These are phyloP conservation scores for Embidobia sp. DNA, from an alignment of 2,888 invertebrate genomes.

Conservation along the genomic window DNA sequence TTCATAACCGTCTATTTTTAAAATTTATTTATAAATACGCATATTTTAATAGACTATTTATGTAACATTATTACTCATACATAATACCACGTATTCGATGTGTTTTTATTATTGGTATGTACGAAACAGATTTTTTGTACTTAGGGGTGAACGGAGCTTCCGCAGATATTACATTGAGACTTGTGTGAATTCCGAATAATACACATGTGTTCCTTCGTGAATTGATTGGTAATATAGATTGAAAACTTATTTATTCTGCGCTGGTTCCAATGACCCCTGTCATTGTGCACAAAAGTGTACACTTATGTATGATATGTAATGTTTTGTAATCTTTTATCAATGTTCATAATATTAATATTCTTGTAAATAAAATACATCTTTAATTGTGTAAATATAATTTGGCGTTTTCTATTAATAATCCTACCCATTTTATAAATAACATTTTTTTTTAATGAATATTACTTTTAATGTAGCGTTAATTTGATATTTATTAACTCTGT, in stretches of 20 bases:
- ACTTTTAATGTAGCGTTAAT: no score
- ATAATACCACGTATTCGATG: slow-evolving; percentile 17
- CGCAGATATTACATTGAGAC: not conserved
- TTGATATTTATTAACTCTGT: no score
- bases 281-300: slow-evolving; percentile 10
- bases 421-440: no score
- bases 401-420: not conserved
- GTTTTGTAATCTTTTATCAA: slow-evolving; percentile 50
- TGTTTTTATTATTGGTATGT: slow-evolving; percentile 27
- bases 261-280: slow-evolving; percentile 18
- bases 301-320: slow-evolving; percentile 32
- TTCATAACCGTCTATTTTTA: slow-evolving; percentile 31
- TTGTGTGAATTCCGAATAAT: no score
- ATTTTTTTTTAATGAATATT: no score
- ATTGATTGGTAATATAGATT: not conserved
- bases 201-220: no score
- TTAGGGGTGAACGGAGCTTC: slow-evolving; percentile 8
- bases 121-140: slow-evolving; percentile 28
- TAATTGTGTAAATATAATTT: slow-evolving; percentile 29
- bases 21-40: slow-evolving; percentile 41
- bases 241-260: slow-evolving; percentile 1
- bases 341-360: slow-evolving; percentile 42
- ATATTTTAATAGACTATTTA: slow-evolving; percentile 42
- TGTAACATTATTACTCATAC: slow-evolving; percentile 29
- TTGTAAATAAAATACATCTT: slow-evolving; percentile 46